A percentile compares a stretch with the other conserved stretches of the same genome.
Conservation (phyloP, 1,140 invertebrate species). For the Trypoxylus dichotomus region DNA sequence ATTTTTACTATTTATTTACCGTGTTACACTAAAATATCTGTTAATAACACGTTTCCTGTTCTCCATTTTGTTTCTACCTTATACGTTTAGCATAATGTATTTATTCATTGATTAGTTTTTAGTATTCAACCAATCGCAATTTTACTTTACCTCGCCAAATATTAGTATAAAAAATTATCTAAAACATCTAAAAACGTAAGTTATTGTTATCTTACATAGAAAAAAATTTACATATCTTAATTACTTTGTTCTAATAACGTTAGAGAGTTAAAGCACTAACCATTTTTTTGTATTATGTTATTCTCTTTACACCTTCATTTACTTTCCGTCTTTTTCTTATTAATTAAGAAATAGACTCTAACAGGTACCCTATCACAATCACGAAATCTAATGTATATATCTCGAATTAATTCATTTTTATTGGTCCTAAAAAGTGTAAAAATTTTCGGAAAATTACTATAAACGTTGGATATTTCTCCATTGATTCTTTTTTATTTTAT, state of each 20-base stretch:
- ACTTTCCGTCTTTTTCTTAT: background rate
- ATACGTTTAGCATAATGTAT: background rate
- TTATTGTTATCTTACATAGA: background rate
- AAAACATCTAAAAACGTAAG: background rate
- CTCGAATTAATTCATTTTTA: slow-evolving; percentile 17
- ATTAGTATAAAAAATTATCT: background rate
- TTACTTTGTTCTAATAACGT: slow-evolving; percentile 19
- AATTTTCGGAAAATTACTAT: background rate
- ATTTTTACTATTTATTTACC: background rate
- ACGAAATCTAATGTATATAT: slow-evolving; percentile 23
- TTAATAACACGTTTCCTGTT: background rate
- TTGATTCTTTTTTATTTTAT: background rate
- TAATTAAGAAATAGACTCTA: background rate
- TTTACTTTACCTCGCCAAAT: background rate
- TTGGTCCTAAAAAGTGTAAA: slow-evolving; percentile 22
- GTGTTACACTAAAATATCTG: background rate
- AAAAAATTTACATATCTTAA: background rate
- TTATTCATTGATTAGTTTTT: background rate
- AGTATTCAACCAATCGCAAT: background rate
- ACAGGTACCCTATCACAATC: slow-evolving; percentile 30
- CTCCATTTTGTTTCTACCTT: too few species aligned
- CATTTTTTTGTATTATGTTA: slow-evolving; percentile 4
- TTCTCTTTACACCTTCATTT: background rate
- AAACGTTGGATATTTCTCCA: background rate
- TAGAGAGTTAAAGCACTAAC: slow-evolving; percentile 28